These are phyloP conservation scores for Lasioglossum malachurum DNA, from an alignment of 2,888 invertebrate genomes.

Conservation along the genomic window DNA sequence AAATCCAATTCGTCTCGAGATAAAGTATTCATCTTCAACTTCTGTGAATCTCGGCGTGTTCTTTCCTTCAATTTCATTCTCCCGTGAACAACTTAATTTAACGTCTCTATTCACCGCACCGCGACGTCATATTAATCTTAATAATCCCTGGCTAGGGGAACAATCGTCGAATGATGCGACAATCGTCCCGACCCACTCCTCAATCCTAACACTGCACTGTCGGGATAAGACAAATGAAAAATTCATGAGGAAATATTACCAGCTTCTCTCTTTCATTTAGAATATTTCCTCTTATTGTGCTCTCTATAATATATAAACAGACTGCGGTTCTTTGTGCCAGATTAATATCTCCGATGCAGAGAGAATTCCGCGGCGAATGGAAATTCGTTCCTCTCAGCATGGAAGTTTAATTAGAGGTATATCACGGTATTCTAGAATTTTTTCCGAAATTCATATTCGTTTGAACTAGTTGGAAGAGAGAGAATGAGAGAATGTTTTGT, in stretches of 20 bases:
- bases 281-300: background rate
- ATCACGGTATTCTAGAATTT: background rate
- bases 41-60: constrained; percentile 12
- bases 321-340: background rate
- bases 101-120: background rate
- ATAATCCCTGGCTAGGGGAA: background rate
- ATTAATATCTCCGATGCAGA: background rate
- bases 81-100: background rate
- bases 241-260: background rate
- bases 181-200: background rate
- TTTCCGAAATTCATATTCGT: background rate
- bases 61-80: constrained; percentile 6
- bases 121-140: constrained; percentile 11
- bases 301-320: background rate
- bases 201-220: background rate
- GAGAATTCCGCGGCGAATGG: background rate
- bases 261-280: background rate
- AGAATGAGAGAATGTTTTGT: too few species aligned
- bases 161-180: background rate
- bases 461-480: too few species aligned
- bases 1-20: constrained; percentile 35
- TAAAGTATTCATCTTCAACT: constrained; percentile 30
- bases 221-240: background rate
- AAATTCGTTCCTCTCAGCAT: background rate
- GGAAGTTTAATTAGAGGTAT: background rate